phyloP scores from a whole-genome alignment of 1,140 invertebrate genomes.

The Prorops nasuta region DNA sequence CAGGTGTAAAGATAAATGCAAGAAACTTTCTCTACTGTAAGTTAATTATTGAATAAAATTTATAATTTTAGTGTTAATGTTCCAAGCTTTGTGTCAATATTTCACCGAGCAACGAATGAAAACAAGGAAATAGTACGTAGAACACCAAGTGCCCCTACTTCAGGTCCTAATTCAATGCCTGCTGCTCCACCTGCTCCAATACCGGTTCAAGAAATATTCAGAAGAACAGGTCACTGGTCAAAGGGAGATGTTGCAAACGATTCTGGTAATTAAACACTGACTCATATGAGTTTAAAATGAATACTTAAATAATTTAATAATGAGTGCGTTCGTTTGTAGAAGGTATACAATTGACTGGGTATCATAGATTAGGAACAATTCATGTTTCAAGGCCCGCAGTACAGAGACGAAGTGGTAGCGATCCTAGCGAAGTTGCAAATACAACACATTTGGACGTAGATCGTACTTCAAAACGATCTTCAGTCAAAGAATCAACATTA shows the following conservation, averaged over 20 bases:
- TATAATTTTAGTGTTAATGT: constrained; percentile 35
- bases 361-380: constrained; percentile 72
- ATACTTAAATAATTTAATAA: not conserved
- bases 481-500: constrained; percentile 41
- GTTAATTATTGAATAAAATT: constrained; percentile 6
- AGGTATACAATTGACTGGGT: constrained; percentile 77
- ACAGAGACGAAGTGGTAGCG: constrained; percentile 59
- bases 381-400: constrained; percentile 61
- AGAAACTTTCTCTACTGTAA: not conserved
- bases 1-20: not conserved
- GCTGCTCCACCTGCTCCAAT: constrained; percentile 24
- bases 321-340: constrained; percentile 52
- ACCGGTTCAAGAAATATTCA: constrained; percentile 54
- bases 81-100: constrained; percentile 60
- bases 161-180: constrained; percentile 14
- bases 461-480: constrained; percentile 26
- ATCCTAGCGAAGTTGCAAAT: constrained; percentile 49
- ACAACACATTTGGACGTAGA: constrained; percentile 23
- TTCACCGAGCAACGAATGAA: constrained; percentile 48
- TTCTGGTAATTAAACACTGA: constrained; percentile 48
- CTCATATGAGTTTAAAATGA: not conserved
- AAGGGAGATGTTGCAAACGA: constrained; percentile 57
- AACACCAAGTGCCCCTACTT: constrained; percentile 56
- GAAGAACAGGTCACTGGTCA: constrained; percentile 48
- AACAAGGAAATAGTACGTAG: constrained; percentile 55